A percentile compares a stretch with the other conserved stretches of the same genome.
phyloP scores from a whole-genome alignment of 2,113 vertebrate genomes.

The Leiothrix lutea region DNA sequence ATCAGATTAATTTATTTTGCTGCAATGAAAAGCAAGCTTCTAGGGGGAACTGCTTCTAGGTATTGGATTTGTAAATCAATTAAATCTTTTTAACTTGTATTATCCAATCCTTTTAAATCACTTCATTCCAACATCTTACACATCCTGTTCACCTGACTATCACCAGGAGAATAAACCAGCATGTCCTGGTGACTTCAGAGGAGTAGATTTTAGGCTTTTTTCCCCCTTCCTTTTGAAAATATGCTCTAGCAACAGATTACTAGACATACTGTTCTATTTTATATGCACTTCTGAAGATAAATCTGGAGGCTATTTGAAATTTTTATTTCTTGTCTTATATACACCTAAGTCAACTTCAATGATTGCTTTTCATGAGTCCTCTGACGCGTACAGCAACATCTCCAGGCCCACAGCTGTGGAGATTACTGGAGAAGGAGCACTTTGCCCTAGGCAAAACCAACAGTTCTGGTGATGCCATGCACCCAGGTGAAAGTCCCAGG shows the following conservation, averaged over 20 bases:
- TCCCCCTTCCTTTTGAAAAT: neutral
- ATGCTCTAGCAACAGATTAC: neutral
- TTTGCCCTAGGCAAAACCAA: neutral
- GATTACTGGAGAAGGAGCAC: neutral
- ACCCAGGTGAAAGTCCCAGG: accelerated
- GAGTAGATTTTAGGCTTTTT: neutral
- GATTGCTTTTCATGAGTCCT: neutral
- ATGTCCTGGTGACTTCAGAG: neutral
- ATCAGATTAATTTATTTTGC: neutral
- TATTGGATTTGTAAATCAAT: neutral
- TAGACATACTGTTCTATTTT: neutral
- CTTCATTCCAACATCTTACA: neutral
- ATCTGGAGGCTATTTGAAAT: neutral
- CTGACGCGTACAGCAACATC: neutral
- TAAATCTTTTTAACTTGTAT: neutral
- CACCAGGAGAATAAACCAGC: neutral
- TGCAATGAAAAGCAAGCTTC: neutral
- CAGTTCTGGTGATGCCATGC: accelerated
- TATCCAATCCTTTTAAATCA: neutral
- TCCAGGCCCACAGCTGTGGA: neutral
- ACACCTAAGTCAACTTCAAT: neutral
- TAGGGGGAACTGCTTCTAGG: neutral
- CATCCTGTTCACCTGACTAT: neutral
- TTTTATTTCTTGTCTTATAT: neutral
- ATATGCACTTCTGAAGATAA: neutral